Evolutionary conservation across 2,888 invertebrate species (phyloP), one percentile per base, ranked within the genome.

Genomic region (Diarsia rubi): DNA sequence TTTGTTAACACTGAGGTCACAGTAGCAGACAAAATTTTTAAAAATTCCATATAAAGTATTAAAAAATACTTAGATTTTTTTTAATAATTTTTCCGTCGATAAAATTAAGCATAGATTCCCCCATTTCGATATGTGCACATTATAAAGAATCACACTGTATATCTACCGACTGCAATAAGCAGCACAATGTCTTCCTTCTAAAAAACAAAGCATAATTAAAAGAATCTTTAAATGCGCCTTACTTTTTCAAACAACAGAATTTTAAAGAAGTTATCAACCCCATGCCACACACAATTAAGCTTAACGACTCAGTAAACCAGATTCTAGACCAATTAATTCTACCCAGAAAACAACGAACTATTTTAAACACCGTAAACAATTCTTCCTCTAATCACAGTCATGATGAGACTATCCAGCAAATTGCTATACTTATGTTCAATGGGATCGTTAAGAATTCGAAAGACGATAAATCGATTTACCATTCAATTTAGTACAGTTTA

Each of bases 401-500:
- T n/a, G 54, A 27, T 27, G 42, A 63, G 62, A 54, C 27, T 77
- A 31, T 54, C 3, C 24, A 47, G 52, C 5, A 59, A 64, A 49
- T 69, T 60, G 64, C 67, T 62, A 59, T 64, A 69, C 52, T 57
- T 65, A 79, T 57, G 31, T 44, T 42, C 52, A 59, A 68, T 52
- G 24, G 44, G 19, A 47, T 64, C 77, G 37, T 45, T 16, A 64
- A 59, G 27, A 47, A 76, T 37, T 62, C 31, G 31, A 54, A 75
- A 81, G 16, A 21, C 65, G 63, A 64, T 79, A 68, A 82, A 82
- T 59, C 45, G 21, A 63, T 68, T 68, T 37, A 82, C 24, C 19
- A 42, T 66, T 82, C 57, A 64, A 31, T 82, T 60, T 31, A 63
- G 9, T 49, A 14, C 12, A 65, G 27, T 44, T 65, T 79, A 69